Evolutionary conservation across 2,113 vertebrate genomes (phyloP).

Genomic region (Hipposideros armiger): DNA sequence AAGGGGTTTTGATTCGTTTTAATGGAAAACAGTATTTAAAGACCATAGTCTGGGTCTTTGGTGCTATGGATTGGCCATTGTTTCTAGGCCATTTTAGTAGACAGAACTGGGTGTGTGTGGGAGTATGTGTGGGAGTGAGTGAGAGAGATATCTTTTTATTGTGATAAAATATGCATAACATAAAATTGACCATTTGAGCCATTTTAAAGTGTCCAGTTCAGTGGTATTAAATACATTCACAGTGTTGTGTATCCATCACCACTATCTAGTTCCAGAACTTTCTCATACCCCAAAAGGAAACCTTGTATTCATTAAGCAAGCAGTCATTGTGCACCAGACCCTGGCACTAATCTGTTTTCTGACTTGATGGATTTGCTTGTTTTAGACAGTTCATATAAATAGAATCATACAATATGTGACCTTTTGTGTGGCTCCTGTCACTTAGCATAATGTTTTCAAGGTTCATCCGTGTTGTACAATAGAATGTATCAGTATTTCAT

Average conservation of each 20-base stretch:
- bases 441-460: slow-evolving; percentile 35
- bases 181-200: neutral
- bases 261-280: neutral
- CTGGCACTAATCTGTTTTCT: neutral
- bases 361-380: neutral
- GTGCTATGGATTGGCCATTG: neutral
- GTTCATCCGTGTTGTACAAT: neutral
- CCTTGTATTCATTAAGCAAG: neutral
- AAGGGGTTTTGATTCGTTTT: slow-evolving; percentile 25
- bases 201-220: neutral
- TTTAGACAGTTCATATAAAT: neutral
- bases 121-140: neutral
- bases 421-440: neutral
- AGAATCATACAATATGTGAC: neutral
- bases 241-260: neutral
- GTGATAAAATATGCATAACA: neutral
- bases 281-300: neutral
- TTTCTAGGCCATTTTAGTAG: neutral
- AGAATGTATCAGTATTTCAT: neutral
- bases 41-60: neutral
- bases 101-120: neutral
- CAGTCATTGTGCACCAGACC: neutral
- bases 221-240: neutral
- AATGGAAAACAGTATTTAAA: slow-evolving; percentile 29
- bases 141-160: neutral